Base-by-base conservation (phyloP, 1,140 invertebrate genomes). In the Centruroides sculpturatus region DNA sequence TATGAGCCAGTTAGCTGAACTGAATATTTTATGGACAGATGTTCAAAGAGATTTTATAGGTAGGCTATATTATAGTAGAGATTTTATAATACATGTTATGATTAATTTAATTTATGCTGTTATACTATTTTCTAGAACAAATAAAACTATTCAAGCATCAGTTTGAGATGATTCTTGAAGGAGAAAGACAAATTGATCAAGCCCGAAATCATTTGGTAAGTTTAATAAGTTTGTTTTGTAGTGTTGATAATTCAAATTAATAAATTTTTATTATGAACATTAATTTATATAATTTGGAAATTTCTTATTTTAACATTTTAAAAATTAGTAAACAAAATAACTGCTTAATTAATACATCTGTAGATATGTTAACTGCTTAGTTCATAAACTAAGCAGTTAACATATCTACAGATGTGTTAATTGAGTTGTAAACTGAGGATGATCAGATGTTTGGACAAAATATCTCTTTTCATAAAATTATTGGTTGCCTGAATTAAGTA, bases 131-230 rank as follows among this genome's bases (percentile, higher is more conserved):
- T 71, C 13, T 65, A 78, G 78, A 76, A 48, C 69, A 73, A 41
- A 60, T 80, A 46, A 78, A 78, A 66, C 76, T 76, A 23, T 79
- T 77, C 60, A 71, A 72, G 60, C 70, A 74, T 59, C 74, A 78
- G 68, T 78, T 76, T 70, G 77, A 80, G 64, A 69, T 78, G 69
- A 74, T 80, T 54, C 67, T 80, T 7, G 77, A 79, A 69, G 76
- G 76, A 54, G 78, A 80, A 69, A 76, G 73, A 62, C 74, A 76
- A 64, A 70, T 79, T 0, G 72, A 74, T 59, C 72, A 73, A 50
- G 74, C 73, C 5, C 74, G 75, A 66, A 72, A 74, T 62, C 71
- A 76, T 56, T 68, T 77, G 67, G 73, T 74, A 66, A 66, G 66
- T 66, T 56, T 13, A 50, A 12, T 59, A 4, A 10, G 59, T 52